phyloP scores from a whole-genome alignment of 1,140 invertebrate genomes.

The Antheraea pernyi region DNA sequence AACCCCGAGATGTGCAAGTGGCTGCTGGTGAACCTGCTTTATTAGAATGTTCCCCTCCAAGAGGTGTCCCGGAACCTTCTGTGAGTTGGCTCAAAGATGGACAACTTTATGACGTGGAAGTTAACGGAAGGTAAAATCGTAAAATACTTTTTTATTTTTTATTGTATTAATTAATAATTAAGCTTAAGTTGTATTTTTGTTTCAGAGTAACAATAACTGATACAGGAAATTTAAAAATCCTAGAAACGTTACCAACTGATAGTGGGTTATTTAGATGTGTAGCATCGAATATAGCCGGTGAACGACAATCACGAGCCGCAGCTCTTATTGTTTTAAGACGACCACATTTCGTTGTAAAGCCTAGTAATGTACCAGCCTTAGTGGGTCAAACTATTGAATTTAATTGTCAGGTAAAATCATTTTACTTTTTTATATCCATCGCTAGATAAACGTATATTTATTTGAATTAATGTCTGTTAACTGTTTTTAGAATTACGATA shows the following conservation, averaged over 20 bases:
- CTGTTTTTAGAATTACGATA: constrained; percentile 67
- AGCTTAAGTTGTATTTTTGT: constrained; percentile 10
- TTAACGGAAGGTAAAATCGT: constrained; percentile 68
- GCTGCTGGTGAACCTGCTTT: constrained; percentile 90
- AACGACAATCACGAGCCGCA: constrained; percentile 86
- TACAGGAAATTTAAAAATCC: constrained; percentile 91
- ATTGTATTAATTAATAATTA: no score
- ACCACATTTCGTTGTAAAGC: constrained; percentile 75
- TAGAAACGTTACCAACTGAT: constrained; percentile 89
- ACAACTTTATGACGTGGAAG: constrained; percentile 84
- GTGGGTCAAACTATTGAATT: constrained; percentile 76
- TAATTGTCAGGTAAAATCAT: constrained; percentile 69
- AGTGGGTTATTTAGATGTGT: constrained; percentile 92
- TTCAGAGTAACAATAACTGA: constrained; percentile 81
- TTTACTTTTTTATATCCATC: not conserved
- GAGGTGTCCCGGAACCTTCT: constrained; percentile 90
- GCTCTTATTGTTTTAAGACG: constrained; percentile 86
- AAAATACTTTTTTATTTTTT: not conserved
- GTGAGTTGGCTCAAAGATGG: constrained; percentile 92
- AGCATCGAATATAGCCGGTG: constrained; percentile 92
- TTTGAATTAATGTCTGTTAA: constrained; percentile 16
- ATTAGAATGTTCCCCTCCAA: constrained; percentile 91
- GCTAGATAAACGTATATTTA: not conserved
- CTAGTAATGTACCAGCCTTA: constrained; percentile 67
- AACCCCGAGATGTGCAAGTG: constrained; percentile 87